These are phyloP conservation scores for Cochlearius cochlearius DNA, from an alignment of 2,113 vertebrate species.

Conservation along the genomic window DNA sequence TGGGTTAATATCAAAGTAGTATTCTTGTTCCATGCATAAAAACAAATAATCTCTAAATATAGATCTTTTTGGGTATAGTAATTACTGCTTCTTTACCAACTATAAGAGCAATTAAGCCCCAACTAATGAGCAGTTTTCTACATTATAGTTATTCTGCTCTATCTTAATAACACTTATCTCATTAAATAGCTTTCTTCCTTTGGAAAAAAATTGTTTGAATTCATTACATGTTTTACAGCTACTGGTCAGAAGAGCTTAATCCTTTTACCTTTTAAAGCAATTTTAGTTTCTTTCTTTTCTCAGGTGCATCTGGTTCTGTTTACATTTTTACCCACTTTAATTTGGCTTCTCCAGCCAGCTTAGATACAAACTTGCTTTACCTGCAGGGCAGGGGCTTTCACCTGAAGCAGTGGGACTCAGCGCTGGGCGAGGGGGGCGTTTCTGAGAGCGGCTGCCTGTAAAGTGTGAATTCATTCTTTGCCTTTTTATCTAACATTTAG, in stretches of 20 bases:
- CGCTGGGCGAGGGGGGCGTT: not conserved
- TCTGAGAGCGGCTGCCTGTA: not conserved
- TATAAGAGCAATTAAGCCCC: slow-evolving; percentile 51
- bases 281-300: not conserved
- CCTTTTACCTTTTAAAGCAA: slow-evolving; percentile 4
- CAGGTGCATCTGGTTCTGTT: not conserved
- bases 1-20: slow-evolving; percentile 1
- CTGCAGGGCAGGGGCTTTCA: not conserved
- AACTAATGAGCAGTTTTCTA: slow-evolving; percentile 57
- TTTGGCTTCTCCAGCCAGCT: not conserved
- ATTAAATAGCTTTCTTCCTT: slow-evolving; percentile 24
- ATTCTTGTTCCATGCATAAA: not conserved
- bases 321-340: not conserved
- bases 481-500: not conserved
- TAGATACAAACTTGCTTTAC: not conserved
- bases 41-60: slow-evolving; percentile 1
- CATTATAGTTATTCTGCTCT: slow-evolving; percentile 1
- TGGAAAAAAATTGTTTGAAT: not conserved
- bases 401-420: not conserved
- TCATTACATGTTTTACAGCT: not conserved
- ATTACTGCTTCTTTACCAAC: slow-evolving; percentile 50
- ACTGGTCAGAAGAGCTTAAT: not conserved
- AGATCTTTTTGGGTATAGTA: slow-evolving; percentile 35
- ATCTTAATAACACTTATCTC: slow-evolving; percentile 44
- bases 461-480: not conserved